These are phyloP conservation scores for Grallaria varia DNA, from an alignment of 2,113 vertebrate genomes.

Conservation along the genomic window DNA sequence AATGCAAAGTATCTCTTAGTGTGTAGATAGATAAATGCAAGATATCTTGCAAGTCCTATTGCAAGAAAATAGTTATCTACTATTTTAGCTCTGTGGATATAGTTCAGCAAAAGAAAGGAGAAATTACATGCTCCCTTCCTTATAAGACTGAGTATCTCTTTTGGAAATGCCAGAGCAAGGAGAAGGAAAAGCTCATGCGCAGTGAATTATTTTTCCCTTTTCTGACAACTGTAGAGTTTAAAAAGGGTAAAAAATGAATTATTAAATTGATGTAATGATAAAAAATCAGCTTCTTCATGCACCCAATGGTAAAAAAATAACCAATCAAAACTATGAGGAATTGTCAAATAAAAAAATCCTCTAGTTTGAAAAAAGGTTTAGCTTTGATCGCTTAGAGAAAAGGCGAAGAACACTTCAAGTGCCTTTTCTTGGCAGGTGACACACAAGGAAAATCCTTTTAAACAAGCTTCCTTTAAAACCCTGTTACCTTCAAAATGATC, in stretches of 20 bases:
- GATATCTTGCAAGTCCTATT: slow-evolving; percentile 74
- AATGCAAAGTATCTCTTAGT: slow-evolving; percentile 59
- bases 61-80: slow-evolving; percentile 76
- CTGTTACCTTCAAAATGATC: slow-evolving; percentile 98
- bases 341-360: slow-evolving; percentile 68
- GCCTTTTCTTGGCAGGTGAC: slow-evolving; percentile 84
- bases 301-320: slow-evolving; percentile 67
- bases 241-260: slow-evolving; percentile 66
- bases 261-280: slow-evolving; percentile 49
- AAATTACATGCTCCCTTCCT: slow-evolving; percentile 48
- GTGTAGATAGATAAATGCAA: slow-evolving; percentile 58
- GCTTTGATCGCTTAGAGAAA: slow-evolving; percentile 74
- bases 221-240: slow-evolving; percentile 45
- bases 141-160: slow-evolving; percentile 42
- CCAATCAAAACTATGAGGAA: slow-evolving; percentile 79
- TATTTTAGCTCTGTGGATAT: slow-evolving; percentile 60
- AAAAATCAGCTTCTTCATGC: slow-evolving; percentile 70
- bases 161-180: slow-evolving; percentile 58
- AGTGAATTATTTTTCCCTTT: slow-evolving; percentile 52
- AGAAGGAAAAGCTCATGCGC: slow-evolving; percentile 69
- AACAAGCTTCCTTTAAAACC: slow-evolving; percentile 78
- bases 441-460: slow-evolving; percentile 86
- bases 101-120: slow-evolving; percentile 56
- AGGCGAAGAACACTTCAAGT: slow-evolving; percentile 81
- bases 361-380: slow-evolving; percentile 54